Percentiles rank a stretch among this genome's conserved stretches.
phyloP scores from a whole-genome alignment of 2,113 vertebrate species.

The Pseudopipra pipra region DNA sequence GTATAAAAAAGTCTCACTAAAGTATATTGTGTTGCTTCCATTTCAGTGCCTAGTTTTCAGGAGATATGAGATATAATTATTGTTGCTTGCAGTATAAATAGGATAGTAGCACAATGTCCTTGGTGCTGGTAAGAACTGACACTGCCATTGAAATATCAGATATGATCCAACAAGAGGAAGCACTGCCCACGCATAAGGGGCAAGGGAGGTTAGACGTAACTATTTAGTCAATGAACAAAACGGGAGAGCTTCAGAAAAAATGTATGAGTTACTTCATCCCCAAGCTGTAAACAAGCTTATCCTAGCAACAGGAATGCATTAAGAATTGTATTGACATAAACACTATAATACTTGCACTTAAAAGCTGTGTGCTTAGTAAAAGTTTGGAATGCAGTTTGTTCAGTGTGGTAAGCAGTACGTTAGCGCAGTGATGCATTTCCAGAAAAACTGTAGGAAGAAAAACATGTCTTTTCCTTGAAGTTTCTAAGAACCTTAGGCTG shows the following conservation, averaged over 20 bases:
- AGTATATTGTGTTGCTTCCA: neutral
- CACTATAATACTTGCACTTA: neutral
- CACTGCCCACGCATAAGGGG: neutral
- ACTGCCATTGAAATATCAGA: neutral
- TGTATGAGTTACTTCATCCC: neutral
- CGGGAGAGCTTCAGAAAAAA: neutral
- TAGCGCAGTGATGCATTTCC: neutral
- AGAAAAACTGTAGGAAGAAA: neutral
- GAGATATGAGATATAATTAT: neutral
- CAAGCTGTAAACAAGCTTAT: neutral
- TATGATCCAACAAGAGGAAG: neutral
- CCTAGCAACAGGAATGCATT: neutral
- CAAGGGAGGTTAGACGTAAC: neutral
- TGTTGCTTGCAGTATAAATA: neutral
- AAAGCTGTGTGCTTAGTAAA: neutral
- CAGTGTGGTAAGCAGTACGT: rapidly evolving
- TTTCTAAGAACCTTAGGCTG: neutral
- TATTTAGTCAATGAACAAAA: neutral
- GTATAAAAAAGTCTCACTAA: neutral
- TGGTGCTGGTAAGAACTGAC: neutral
- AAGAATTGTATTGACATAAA: neutral
- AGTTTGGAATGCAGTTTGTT: neutral
- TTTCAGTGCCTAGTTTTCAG: neutral
- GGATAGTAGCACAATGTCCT: neutral
- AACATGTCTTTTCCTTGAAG: neutral